Conservation (phyloP, 2,113 vertebrate species). For the Oreamnos americanus region DNA sequence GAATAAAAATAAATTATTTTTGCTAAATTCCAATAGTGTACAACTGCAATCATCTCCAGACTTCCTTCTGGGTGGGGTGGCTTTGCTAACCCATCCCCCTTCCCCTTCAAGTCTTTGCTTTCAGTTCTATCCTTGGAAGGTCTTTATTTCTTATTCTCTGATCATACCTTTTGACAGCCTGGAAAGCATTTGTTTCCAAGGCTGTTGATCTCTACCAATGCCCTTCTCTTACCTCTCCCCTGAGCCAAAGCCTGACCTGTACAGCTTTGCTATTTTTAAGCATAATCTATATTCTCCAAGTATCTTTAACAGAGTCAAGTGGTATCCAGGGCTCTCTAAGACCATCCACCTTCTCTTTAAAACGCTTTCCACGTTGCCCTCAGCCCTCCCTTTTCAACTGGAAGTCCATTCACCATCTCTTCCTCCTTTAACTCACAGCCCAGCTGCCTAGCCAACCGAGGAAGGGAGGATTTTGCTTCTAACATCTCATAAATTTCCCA, state of each 20-base stretch:
- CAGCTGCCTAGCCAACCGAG: not conserved
- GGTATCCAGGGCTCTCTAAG: conserved; percentile 12
- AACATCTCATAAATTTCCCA: not conserved
- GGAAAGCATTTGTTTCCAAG: conserved; percentile 29
- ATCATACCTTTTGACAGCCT: not conserved
- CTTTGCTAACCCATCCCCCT: not conserved
- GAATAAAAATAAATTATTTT: not conserved
- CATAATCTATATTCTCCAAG: conserved; percentile 42
- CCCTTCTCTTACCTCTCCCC: not conserved
- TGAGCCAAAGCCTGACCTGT: not conserved
- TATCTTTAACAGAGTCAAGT: conserved; percentile 45
- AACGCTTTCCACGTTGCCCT: not conserved
- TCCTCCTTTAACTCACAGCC: not conserved
- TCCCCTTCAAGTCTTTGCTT: not conserved
- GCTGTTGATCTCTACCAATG: conserved; percentile 8
- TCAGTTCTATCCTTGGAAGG: not conserved
- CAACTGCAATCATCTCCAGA: not conserved
- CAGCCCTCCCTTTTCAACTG: not conserved
- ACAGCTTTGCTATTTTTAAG: conserved; percentile 47
- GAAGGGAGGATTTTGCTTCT: not conserved
- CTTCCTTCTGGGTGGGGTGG: not conserved
- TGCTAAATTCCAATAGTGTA: not conserved
- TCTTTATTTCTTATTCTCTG: conserved; percentile 27
- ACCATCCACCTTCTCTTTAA: not conserved
- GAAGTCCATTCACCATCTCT: not conserved